These are phyloP conservation scores for Megaptera novaeangliae DNA, from an alignment of 2,113 vertebrate genomes.

Conservation along the genomic window DNA sequence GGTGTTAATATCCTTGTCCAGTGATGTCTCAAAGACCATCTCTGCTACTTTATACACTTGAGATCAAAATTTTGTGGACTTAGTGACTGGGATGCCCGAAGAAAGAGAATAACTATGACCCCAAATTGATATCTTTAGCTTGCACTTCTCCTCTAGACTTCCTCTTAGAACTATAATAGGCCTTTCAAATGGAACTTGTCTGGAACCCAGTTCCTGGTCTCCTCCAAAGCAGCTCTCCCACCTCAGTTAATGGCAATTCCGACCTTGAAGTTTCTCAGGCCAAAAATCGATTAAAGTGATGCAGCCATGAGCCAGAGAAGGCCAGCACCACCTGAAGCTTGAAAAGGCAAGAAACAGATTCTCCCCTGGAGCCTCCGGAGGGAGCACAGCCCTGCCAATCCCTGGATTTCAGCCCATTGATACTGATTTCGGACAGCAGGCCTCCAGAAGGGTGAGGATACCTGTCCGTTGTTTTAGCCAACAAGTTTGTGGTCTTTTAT, in stretches of 20 bases:
- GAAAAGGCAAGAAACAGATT: not conserved
- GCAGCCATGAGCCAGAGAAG: not conserved
- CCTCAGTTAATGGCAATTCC: not conserved
- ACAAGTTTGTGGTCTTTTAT: not conserved
- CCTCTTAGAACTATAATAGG: not conserved
- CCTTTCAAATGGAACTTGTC: not conserved
- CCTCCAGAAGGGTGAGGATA: not conserved
- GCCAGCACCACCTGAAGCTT: too few species aligned
- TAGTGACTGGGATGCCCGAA: not conserved
- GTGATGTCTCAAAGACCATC: not conserved
- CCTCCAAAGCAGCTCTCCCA: not conserved
- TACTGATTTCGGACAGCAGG: not conserved
- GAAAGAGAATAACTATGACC: not conserved
- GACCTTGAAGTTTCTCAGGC: not conserved
- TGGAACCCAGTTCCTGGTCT: not conserved
- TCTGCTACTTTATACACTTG: not conserved
- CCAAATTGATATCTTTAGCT: not conserved
- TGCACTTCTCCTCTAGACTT: not conserved
- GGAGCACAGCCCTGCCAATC: rapidly evolving
- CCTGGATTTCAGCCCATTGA: not conserved
- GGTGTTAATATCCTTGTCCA: not conserved
- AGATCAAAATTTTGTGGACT: not conserved
- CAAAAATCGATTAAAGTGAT: not conserved
- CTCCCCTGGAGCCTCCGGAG: not conserved
- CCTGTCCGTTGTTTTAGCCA: not conserved